Evolutionary conservation across 2,113 vertebrate species (phyloP), one percentile per base, ranked within the genome.

Genomic region (Acrocephalus arundinaceus): DNA sequence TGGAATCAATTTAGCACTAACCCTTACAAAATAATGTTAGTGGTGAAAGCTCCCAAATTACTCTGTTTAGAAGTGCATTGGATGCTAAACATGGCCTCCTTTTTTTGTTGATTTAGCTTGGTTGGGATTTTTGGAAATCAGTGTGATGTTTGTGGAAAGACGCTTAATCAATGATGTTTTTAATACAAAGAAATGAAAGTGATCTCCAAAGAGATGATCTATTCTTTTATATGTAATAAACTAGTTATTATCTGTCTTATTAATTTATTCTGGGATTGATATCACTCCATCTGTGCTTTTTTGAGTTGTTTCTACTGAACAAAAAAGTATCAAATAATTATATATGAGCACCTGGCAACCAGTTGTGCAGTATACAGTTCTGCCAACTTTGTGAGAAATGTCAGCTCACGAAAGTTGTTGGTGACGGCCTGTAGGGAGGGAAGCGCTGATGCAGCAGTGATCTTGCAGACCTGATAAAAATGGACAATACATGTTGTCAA

Each of bases 271-370:
- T 81, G 63, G 59, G 33, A 91, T 87, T 96, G 90, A 73, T 91
- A 79, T 89, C 13, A 49, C 82, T 96, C 84, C 68, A 57, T 91
- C 92, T 97, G 78, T 92, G 80, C 49, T 89, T 92, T 86, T 93
- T 85, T 49, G 43, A 78, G 72, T 88, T 87, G 52, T 90, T 93
- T 43, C 90, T 95, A 54, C 70, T 91, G 90, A 95, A 91, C 67
- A 89, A 81, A 85, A 95, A 94, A n/a, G 10, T 92, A 94, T 82
- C 41, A 67, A 97, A 89, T 93, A 95, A 95, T 94, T 93, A 63
- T 93, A 59, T 71, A 9, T 31, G 25, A 86, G 57, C 93, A 93
- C 90, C 92, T 96, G 95, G 86, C 72, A 93, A 73, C 35, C 61
- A 43, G 55, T 84, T 76, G 59, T 58, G 54, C n/a, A 39, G 67